These are phyloP conservation scores for Tubulanus polymorphus DNA, from an alignment of 2,888 invertebrate genomes.

Conservation along the genomic window DNA sequence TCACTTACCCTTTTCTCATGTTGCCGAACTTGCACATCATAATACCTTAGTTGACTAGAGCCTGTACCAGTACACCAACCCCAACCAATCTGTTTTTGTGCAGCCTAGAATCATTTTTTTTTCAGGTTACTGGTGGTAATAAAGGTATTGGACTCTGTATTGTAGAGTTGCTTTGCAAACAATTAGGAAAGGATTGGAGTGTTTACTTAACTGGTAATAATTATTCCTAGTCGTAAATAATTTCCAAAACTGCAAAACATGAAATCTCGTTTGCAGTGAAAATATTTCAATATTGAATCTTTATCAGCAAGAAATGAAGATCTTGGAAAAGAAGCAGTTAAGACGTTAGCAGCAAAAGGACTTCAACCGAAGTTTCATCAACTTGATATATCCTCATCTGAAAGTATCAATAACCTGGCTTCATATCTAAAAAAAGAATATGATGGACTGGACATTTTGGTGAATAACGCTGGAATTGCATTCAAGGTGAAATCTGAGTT, in stretches of 20 bases:
- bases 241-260: no score
- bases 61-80: no score
- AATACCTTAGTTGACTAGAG: no score
- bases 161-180: not conserved
- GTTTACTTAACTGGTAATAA: not conserved
- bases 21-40: no score
- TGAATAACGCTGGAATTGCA: conserved; percentile 49
- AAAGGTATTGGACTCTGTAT: not conserved
- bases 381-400: conserved; percentile 63
- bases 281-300: no score
- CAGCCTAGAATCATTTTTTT: no score
- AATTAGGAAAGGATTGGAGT: not conserved
- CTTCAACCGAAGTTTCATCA: conserved; percentile 62
- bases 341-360: conserved; percentile 40
- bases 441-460: conserved; percentile 41
- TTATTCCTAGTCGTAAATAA: no score
- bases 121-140: not conserved
- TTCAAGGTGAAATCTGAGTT: no score
- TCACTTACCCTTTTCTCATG: no score
- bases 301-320: conserved; percentile 33
- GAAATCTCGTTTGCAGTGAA: no score
- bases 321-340: conserved; percentile 30
- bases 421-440: conserved; percentile 28
- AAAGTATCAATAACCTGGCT: conserved; percentile 27
- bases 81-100: no score